A percentile compares a stretch with the other conserved stretches of the same genome.
Evolutionary conservation across 2,113 vertebrate species (phyloP).

Genomic region (Halcyon senegalensis): DNA sequence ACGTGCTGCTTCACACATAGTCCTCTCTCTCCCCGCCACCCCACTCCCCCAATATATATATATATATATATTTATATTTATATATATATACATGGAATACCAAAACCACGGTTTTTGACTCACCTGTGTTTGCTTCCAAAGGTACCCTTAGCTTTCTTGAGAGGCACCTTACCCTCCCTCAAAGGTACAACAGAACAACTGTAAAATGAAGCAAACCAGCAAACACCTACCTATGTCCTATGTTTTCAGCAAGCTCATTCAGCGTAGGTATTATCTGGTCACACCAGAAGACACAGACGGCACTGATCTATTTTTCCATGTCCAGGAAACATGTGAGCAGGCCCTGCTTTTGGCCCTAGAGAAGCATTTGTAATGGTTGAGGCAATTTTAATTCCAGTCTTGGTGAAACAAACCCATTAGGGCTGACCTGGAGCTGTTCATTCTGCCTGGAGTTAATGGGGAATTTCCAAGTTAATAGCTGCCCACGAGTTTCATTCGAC

Average conservation of each 20-base stretch:
- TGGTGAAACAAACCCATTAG: not conserved
- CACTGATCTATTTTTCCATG: not conserved
- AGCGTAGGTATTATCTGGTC: not conserved
- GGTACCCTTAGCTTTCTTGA: not conserved
- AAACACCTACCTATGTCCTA: not conserved
- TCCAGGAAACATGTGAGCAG: fast-evolving
- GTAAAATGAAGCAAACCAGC: not conserved
- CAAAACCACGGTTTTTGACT: not conserved
- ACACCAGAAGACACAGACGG: not conserved
- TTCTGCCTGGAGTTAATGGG: not conserved
- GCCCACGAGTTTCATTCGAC: not conserved
- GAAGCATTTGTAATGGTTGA: not conserved
- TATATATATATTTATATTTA: not conserved
- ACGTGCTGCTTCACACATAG: fast-evolving
- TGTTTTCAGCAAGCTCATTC: not conserved
- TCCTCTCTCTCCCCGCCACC: not conserved
- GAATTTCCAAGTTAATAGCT: not conserved
- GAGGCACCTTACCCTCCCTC: not conserved
- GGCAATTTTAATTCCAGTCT: not conserved
- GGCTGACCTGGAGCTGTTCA: not conserved
- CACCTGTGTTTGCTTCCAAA: not conserved
- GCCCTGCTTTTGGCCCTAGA: not conserved
- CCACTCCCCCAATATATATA: not conserved
- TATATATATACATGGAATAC: not conserved
- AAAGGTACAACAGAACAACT: not conserved